A percentile compares a stretch with the other conserved stretches of the same genome.
These are phyloP conservation scores for Dolomedes plantarius DNA, from an alignment of 2,888 invertebrate species.

Conservation along the genomic window DNA sequence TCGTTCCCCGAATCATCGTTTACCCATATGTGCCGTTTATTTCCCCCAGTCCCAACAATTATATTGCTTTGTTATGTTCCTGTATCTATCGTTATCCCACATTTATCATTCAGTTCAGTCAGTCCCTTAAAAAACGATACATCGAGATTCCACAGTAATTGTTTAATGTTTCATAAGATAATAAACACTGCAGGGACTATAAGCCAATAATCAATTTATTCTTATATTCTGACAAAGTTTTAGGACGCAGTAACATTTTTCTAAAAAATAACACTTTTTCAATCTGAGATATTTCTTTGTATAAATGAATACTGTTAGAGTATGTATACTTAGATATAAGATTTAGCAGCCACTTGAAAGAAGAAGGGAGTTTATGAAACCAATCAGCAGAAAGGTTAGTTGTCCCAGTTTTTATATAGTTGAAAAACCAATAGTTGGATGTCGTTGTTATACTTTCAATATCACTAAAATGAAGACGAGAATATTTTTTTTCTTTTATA, in stretches of 20 bases:
- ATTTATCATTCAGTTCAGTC: too few relatives aligned
- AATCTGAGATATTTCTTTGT: slow-evolving; percentile 20
- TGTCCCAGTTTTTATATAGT: not conserved
- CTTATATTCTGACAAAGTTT: not conserved
- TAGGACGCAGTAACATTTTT: not conserved
- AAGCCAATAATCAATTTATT: not conserved
- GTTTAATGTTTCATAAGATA: too few relatives aligned
- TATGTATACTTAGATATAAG: slow-evolving; percentile 36
- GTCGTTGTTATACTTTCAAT: slow-evolving; percentile 21
- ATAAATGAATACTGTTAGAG: not conserved
- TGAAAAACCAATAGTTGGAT: slow-evolving; percentile 42
- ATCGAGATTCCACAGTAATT: too few relatives aligned
- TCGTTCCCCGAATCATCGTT: too few relatives aligned
- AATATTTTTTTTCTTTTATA: not conserved
- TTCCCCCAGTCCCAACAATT: too few relatives aligned
- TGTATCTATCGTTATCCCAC: too few relatives aligned
- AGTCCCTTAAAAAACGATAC: too few relatives aligned
- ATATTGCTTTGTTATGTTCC: too few relatives aligned
- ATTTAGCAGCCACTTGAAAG: slow-evolving; percentile 41
- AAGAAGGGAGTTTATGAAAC: slow-evolving; percentile 19
- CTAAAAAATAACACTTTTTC: slow-evolving; percentile 36
- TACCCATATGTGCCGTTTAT: too few relatives aligned
- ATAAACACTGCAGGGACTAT: too few relatives aligned
- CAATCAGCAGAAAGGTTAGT: not conserved
- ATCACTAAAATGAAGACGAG: not conserved